phyloP scores from a whole-genome alignment of 2,113 vertebrate species.

The Propithecus coquereli region DNA sequence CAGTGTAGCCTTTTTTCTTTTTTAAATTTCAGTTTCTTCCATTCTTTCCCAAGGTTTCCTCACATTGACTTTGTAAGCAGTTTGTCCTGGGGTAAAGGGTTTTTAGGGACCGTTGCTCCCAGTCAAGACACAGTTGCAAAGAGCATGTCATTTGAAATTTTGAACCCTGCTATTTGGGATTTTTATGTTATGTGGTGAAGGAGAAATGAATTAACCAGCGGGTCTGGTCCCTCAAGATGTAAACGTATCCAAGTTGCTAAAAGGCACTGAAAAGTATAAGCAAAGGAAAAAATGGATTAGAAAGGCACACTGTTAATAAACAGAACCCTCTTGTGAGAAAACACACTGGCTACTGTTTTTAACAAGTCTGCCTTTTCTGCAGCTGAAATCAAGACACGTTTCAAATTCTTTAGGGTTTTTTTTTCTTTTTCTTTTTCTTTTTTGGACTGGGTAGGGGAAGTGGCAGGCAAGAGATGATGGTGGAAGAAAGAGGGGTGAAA shows the following conservation, averaged over 20 bases:
- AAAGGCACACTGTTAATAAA: slow-evolving; percentile 71
- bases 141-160: slow-evolving; percentile 4
- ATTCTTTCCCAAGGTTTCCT: background rate
- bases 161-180: background rate
- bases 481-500: background rate
- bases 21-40: background rate
- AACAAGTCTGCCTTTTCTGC: slow-evolving; percentile 35
- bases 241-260: slow-evolving; percentile 40
- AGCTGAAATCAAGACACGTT: slow-evolving; percentile 36
- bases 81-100: background rate
- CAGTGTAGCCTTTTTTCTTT: background rate
- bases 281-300: slow-evolving; percentile 26
- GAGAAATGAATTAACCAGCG: slow-evolving; percentile 30
- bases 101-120: background rate
- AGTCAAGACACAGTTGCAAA: background rate
- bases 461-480: background rate
- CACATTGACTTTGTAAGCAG: background rate
- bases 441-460: background rate
- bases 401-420: slow-evolving; percentile 13
- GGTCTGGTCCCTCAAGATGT: background rate
- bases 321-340: slow-evolving; percentile 74
- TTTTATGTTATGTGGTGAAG: background rate
- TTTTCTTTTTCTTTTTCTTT: background rate
- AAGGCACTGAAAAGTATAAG: slow-evolving; percentile 3
- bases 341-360: slow-evolving; percentile 64